Evolutionary conservation across 2,797 vertebrate species (phyloP).

Genomic region (Linurgus olivaceus): DNA sequence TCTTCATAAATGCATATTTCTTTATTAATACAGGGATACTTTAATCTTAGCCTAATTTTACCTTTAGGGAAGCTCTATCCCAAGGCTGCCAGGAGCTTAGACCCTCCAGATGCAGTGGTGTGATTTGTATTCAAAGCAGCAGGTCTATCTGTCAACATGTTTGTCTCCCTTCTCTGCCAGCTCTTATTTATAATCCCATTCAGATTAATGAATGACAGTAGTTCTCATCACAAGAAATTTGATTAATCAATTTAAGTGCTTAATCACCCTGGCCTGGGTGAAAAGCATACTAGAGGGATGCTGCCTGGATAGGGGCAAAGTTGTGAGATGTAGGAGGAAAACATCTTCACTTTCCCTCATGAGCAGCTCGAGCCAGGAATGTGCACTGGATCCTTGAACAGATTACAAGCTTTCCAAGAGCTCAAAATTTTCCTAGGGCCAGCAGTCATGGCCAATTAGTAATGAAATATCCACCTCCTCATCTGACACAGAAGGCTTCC

Average conservation of each 20-base stretch:
- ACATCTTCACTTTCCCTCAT: background rate
- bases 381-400: background rate
- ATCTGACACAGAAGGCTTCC: background rate
- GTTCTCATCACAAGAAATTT: constrained; percentile 83
- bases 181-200: constrained; percentile 83
- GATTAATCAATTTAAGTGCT: constrained; percentile 85
- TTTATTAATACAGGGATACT: constrained; percentile 68
- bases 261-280: constrained; percentile 75
- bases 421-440: background rate
- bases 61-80: constrained; percentile 71
- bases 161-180: constrained; percentile 76
- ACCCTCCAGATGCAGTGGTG: constrained; percentile 52
- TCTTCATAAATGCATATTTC: constrained; percentile 20
- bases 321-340: background rate
- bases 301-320: constrained; percentile 65
- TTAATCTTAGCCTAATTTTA: constrained; percentile 71
- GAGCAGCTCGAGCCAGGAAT: background rate
- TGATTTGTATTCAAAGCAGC: constrained; percentile 72
- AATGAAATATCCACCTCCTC: background rate
- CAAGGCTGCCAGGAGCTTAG: constrained; percentile 39
- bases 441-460: background rate
- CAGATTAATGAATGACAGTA: constrained; percentile 83
- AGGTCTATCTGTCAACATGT: constrained; percentile 73
- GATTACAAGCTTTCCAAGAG: background rate
- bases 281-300: constrained; percentile 54